Percentiles rank a stretch among this genome's conserved stretches.
Evolutionary conservation across 2,888 invertebrate species (phyloP).

Genomic region (Cordilura impudica): DNA sequence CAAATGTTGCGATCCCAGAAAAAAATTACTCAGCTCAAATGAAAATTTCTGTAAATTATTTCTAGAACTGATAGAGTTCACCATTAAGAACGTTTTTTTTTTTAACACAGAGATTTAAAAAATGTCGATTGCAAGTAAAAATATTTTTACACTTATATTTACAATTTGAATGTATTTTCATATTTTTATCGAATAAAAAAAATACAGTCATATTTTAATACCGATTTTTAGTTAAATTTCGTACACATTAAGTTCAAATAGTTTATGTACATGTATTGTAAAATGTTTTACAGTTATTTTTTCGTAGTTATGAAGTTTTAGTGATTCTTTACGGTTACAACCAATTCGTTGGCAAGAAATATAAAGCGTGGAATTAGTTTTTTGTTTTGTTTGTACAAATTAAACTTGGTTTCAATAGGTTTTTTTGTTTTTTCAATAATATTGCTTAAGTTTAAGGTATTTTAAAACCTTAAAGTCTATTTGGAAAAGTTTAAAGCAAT

Average conservation of each 20-base stretch:
- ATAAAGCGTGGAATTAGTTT: constrained; percentile 22
- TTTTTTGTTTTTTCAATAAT: constrained; percentile 3
- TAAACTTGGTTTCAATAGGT: not conserved
- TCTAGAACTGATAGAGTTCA: too few species aligned
- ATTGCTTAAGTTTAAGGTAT: constrained; percentile 25
- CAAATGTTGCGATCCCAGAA: too few species aligned
- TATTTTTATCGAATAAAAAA: too few species aligned
- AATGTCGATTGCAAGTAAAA: too few species aligned
- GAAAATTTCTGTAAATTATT: too few species aligned
- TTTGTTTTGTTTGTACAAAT: not conserved
- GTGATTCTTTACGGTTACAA: constrained; percentile 36
- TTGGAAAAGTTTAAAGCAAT: not conserved
- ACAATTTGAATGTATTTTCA: too few species aligned
- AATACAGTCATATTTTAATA: too few species aligned
- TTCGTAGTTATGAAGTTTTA: not conserved
- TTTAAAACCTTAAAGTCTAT: constrained; percentile 23
- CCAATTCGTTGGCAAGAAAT: constrained; percentile 49
- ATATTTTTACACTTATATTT: too few species aligned
- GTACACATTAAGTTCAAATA: not conserved
- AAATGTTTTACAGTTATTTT: constrained; percentile 12
- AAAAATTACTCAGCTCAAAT: too few species aligned
- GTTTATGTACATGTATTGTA: constrained; percentile 18
- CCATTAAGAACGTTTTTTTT: too few species aligned
- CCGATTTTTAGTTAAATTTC: not conserved
- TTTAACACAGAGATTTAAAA: too few species aligned